Evolutionary conservation across 2,797 vertebrate genomes (phyloP).

Genomic region (Lindbergichthys nudifrons): DNA sequence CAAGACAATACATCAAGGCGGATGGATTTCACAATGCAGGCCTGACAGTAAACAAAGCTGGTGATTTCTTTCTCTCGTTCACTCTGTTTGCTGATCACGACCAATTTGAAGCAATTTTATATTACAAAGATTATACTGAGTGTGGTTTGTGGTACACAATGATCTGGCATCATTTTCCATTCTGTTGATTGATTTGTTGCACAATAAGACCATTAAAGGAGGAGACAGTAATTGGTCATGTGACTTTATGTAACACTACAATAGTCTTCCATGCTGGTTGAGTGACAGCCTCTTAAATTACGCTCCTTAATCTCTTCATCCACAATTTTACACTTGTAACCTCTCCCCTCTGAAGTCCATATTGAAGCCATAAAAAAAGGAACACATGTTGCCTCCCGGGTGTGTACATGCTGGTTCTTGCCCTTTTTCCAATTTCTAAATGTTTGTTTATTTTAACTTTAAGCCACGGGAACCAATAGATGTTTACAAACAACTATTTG

Average conservation of each 20-base stretch:
- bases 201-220: slow-evolving; percentile 20
- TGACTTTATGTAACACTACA: slow-evolving; percentile 16
- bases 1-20: slow-evolving; percentile 22
- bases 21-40: slow-evolving; percentile 47
- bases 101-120: slow-evolving; percentile 60
- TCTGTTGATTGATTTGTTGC: slow-evolving; percentile 42
- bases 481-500: slow-evolving; percentile 60
- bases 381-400: slow-evolving; percentile 53
- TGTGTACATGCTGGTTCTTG: slow-evolving; percentile 36
- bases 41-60: slow-evolving; percentile 50
- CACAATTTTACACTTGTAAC: slow-evolving; percentile 56
- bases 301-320: slow-evolving; percentile 37
- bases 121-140: slow-evolving; percentile 25
- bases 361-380: slow-evolving; percentile 70
- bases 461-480: slow-evolving; percentile 49
- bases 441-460: slow-evolving; percentile 29
- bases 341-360: slow-evolving; percentile 51
- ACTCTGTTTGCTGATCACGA: slow-evolving; percentile 39
- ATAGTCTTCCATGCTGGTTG: slow-evolving; percentile 9
- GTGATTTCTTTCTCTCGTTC: slow-evolving; percentile 26
- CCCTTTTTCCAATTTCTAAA: slow-evolving; percentile 16
- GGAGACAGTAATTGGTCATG: slow-evolving; percentile 28
- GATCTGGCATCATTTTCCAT: slow-evolving; percentile 35
- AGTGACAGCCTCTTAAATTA: slow-evolving; percentile 60
- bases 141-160: slow-evolving; percentile 55